Base-by-base conservation (phyloP, 64 coral and sea anemone genomes). In the Trachythela sp. region DNA sequence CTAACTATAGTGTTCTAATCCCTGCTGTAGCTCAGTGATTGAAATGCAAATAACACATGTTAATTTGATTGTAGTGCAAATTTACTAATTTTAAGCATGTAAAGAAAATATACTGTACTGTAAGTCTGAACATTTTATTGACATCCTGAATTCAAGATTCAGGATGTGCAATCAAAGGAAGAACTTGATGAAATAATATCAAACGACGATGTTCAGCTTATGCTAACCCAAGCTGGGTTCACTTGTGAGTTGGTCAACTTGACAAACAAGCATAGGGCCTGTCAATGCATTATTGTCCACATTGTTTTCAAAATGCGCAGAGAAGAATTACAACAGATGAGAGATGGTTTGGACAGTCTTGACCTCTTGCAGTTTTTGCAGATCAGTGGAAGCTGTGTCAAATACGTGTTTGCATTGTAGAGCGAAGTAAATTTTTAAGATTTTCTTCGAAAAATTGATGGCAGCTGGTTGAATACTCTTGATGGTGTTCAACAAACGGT, bases 191-290 rank as follows among this genome's bases (percentile, higher is more conserved):
- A 32, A 56, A 45, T 37, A n/a, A 45, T 87, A 9, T 87, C 35
- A 31, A 87, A 87, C 4, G 85, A 87, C 56, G 85, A 87, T 37
- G 39, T 87, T 34, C 85, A 56, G 48, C 48, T 87, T 26, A 49
- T 87, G n/a, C 37, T 87, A 27, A 87, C 48, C 48, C 85, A 87
- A 87, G 85, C 85, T 56, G 85, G 85, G 20, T 87, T 87, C 56
- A 31, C 85, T 5, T 56, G 56, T 58, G 85, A 87, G 27, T 87
- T 87, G 1, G 85, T 87, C 48, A 87, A 87, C 27, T n/a, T 87
- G 56, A 33, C 49, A 49, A 87, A 87, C 85, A 87, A 37, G 56
- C 85, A 87, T 56, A 87, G 85, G 35, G 85, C 85, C 7, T 87
- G 85, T 56, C 85, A 87, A 39, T 27, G 48, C 24, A 87, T 87